phyloP scores from a whole-genome alignment of 2,888 invertebrate species.

The Desoria tigrina region DNA sequence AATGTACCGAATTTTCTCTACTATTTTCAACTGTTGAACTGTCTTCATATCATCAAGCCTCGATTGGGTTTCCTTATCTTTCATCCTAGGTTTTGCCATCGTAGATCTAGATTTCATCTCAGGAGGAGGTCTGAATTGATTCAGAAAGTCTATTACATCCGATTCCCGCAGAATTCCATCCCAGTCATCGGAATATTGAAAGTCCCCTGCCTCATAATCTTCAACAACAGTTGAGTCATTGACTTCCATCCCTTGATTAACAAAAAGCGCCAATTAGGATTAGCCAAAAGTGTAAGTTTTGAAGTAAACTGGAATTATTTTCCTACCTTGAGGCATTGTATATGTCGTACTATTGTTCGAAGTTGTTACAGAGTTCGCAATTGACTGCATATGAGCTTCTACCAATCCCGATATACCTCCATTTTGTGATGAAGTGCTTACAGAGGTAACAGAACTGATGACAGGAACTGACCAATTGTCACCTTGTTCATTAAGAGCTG shows the following conservation, averaged over 20 bases:
- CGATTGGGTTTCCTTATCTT: slow-evolving; percentile 37
- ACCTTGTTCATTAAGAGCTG: not conserved
- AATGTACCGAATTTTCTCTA: slow-evolving; percentile 52
- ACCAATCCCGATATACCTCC: too few relatives aligned
- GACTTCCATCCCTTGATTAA: too few relatives aligned
- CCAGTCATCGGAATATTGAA: not conserved
- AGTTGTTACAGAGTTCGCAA: too few relatives aligned
- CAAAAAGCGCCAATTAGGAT: too few relatives aligned
- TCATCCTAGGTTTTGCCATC: slow-evolving; percentile 26
- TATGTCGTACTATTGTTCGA: too few relatives aligned
- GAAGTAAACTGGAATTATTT: too few relatives aligned
- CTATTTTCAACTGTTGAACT: slow-evolving; percentile 35
- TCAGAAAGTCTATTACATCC: slow-evolving; percentile 23
- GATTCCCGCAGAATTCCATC: slow-evolving; percentile 19
- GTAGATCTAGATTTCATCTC: slow-evolving; percentile 22
- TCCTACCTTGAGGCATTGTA: too few relatives aligned
- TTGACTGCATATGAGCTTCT: too few relatives aligned
- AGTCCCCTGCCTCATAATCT: too few relatives aligned
- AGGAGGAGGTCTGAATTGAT: slow-evolving; percentile 17
- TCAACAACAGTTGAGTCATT: too few relatives aligned
- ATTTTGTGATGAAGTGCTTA: too few relatives aligned
- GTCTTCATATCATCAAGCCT: slow-evolving; percentile 34
- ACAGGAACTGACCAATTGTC: slow-evolving; percentile 11
- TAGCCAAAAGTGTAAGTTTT: too few relatives aligned
- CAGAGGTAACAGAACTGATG: slow-evolving; percentile 26